These are phyloP conservation scores for Drosophila tani DNA, from an alignment of 1,140 invertebrate species.

Conservation along the genomic window DNA sequence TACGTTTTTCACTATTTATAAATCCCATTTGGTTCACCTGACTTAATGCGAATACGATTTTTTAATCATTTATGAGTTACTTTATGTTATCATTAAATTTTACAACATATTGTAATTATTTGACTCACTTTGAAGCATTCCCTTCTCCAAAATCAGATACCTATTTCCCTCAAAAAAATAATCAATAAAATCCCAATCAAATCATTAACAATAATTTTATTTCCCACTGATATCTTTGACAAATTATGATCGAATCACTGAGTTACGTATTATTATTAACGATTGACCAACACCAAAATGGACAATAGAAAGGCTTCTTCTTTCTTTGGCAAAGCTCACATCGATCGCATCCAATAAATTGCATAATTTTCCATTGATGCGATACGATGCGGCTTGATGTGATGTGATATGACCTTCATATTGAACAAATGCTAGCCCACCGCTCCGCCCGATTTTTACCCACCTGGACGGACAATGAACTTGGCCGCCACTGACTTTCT, in stretches of 20 bases:
- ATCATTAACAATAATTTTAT: conserved; percentile 32
- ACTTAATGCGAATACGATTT: too few relatives aligned
- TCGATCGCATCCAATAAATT: conserved; percentile 45
- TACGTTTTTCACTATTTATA: too few relatives aligned
- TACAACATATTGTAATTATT: not conserved
- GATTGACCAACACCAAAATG: conserved; percentile 25
- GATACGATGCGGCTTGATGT: conserved; percentile 15
- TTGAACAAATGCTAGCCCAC: conserved; percentile 8
- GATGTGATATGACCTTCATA: conserved; percentile 63
- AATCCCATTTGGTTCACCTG: too few relatives aligned
- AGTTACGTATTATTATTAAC: conserved; percentile 51
- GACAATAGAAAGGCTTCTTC: conserved; percentile 28
- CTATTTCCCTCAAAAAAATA: not conserved
- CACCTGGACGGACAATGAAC: conserved; percentile 71
- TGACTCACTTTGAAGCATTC: not conserved
- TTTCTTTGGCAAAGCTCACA: conserved; percentile 16
- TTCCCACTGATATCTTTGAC: conserved; percentile 29
- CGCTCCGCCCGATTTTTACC: not conserved
- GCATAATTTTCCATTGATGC: conserved; percentile 55
- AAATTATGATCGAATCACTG: conserved; percentile 37
- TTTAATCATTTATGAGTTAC: too few relatives aligned
- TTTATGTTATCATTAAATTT: not conserved
- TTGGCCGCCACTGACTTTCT: conserved; percentile 63
- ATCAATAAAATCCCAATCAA: conserved; percentile 7
- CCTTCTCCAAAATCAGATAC: not conserved